Base-by-base conservation (phyloP, 2,888 invertebrate genomes). In the Megaustenia siamemsis region DNA sequence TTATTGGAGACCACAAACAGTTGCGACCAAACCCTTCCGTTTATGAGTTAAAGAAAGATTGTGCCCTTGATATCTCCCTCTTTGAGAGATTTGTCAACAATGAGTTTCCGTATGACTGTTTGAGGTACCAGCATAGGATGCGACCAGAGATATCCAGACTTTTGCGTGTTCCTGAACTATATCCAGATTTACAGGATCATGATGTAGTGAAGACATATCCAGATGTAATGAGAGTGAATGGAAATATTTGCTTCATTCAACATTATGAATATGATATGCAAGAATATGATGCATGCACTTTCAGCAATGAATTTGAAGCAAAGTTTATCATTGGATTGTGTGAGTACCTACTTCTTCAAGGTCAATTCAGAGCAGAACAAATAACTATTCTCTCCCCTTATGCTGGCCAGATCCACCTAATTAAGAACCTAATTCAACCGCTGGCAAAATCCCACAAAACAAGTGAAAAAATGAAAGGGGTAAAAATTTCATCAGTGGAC, bases 1-100 rank as follows among this genome's bases (percentile, higher is more conserved):
- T 98, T 21, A 97, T 98, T 87, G 97, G 93, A 73, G 97, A 97
- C 93, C 97, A 97, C 92, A 95, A 96, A 92, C 97, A 98, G 92
- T 94, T 98, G 0, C 95, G 96, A 53, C 97, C 97, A 0, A 95
- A 95, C 35, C 96, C 96, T 0, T 96, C 96, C 0, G 96, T 96
- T 86, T 96, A 96, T 93, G 95, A 95, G 73, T 94, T 97, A 82
- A 96, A 96, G 1, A 95, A 94, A 89, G 93, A 96, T 43, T 96
- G 95, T 92, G 95, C 96, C 73, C 93, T 97, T 84, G 96, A 97
- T 86, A 95, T 97, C 78, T 97, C 97, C 0, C 95, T 97, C 8
- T 97, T 97, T 94, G 97, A 97, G 91, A 95, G 97, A 18, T 96
- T 97, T 95, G 95, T 97, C 4, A 95, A 95, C 0, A 96, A 96